These are phyloP conservation scores for Nasua narica DNA, from an alignment of 2,797 vertebrate species.

Conservation along the genomic window DNA sequence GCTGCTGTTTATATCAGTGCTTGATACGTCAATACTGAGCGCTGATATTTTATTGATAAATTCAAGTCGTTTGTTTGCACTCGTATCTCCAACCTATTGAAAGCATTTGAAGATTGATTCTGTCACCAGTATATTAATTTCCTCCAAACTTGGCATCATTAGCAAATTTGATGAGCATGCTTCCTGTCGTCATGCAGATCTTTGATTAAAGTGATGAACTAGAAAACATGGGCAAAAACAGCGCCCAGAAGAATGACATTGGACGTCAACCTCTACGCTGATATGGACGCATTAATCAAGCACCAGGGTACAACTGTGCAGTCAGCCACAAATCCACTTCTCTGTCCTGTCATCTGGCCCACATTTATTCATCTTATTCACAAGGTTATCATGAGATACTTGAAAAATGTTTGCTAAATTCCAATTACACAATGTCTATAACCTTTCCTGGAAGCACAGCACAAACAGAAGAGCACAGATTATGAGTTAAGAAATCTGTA, in stretches of 20 bases:
- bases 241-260: not conserved
- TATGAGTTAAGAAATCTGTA: not conserved
- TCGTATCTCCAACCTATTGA: not conserved
- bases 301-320: not conserved
- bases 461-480: not conserved
- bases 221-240: not conserved
- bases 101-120: not conserved
- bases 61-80: not conserved
- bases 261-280: not conserved
- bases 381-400: conserved; percentile 31
- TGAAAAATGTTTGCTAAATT: conserved; percentile 43
- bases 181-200: not conserved
- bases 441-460: not conserved
- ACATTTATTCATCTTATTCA: conserved; percentile 40
- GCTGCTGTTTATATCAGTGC: not conserved
- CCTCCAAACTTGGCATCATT: conserved; percentile 2
- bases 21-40: fast-evolving
- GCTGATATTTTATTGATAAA: not conserved
- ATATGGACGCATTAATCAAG: conserved; percentile 38
- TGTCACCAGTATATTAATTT: not conserved
- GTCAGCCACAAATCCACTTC: conserved; percentile 6
- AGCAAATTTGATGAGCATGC: conserved; percentile 27
- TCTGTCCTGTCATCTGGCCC: not conserved
- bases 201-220: conserved; percentile 22
- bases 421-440: not conserved